These are phyloP conservation scores for Phengaris arion DNA, from an alignment of 2,888 invertebrate species.

Conservation along the genomic window DNA sequence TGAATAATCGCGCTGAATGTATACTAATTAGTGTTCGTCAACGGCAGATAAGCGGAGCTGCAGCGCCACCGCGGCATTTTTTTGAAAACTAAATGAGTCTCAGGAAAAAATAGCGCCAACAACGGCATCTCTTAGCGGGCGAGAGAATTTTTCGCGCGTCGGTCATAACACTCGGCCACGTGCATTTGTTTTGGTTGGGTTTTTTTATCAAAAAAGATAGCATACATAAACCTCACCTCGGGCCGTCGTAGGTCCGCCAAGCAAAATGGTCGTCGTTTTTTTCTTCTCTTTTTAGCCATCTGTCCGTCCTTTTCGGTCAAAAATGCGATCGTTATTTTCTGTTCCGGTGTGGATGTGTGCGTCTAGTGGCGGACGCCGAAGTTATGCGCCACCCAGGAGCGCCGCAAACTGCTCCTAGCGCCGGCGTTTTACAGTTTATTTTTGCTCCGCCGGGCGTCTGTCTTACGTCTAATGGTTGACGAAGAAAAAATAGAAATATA, in stretches of 20 bases:
- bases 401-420: slow-evolving; percentile 42
- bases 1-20: slow-evolving; percentile 37
- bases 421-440: slow-evolving; percentile 36
- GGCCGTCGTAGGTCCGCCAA: slow-evolving; percentile 70
- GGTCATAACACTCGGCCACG: slow-evolving; percentile 78
- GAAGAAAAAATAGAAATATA: slow-evolving; percentile 80
- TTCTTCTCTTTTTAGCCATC: slow-evolving; percentile 80
- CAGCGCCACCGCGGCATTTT: slow-evolving; percentile 67
- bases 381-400: slow-evolving; percentile 52
- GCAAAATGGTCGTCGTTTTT: slow-evolving; percentile 80
- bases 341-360: slow-evolving; percentile 77
- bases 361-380: slow-evolving; percentile 58
- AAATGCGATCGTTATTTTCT: slow-evolving; percentile 81
- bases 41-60: slow-evolving; percentile 42
- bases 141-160: slow-evolving; percentile 68
- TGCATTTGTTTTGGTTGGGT: slow-evolving; percentile 79
- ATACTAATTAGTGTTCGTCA: slow-evolving; percentile 36
- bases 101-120: slow-evolving; percentile 65
- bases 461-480: slow-evolving; percentile 73
- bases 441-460: slow-evolving; percentile 46
- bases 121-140: slow-evolving; percentile 75
- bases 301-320: slow-evolving; percentile 80
- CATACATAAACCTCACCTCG: slow-evolving; percentile 75
- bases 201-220: slow-evolving; percentile 75
- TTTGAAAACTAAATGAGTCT: slow-evolving; percentile 64